Conservation (phyloP, 2,888 invertebrate species). For the Volucella zonaria region DNA sequence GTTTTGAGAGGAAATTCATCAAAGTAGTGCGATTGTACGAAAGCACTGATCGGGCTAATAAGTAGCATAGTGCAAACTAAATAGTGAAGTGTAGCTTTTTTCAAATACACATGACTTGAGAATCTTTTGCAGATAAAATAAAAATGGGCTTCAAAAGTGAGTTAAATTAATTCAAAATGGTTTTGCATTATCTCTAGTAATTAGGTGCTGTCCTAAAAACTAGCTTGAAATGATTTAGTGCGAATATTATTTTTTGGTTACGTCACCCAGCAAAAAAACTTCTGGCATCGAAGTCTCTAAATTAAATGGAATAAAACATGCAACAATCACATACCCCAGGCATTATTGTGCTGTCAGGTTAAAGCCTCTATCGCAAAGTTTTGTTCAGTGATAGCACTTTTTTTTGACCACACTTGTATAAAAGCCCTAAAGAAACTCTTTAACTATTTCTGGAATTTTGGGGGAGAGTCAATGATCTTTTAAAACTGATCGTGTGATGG, state of each 20-base stretch:
- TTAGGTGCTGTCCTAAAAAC: background rate
- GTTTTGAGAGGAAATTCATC: background rate
- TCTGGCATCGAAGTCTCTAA: too few relatives aligned
- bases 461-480: too few relatives aligned
- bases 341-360: too few relatives aligned
- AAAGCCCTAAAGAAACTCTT: too few relatives aligned
- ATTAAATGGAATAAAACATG: too few relatives aligned
- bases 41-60: background rate
- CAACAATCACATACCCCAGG: too few relatives aligned
- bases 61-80: background rate
- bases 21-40: conserved; percentile 6
- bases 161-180: background rate
- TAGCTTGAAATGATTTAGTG: background rate
- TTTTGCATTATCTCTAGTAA: background rate
- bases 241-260: background rate
- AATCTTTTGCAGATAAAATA: conserved; percentile 20
- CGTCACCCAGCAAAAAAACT: too few relatives aligned
- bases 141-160: conserved; percentile 38
- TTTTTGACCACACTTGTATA: too few relatives aligned
- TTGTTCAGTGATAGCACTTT: too few relatives aligned
- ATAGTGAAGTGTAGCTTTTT: conserved; percentile 4
- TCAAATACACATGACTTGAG: conserved; percentile 25
- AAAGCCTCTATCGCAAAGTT: too few relatives aligned
- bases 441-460: too few relatives aligned
- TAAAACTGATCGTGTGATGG: too few relatives aligned